These are phyloP conservation scores for Notarius lentiginosus DNA, from an alignment of 2,113 vertebrate species.

Conservation along the genomic window DNA sequence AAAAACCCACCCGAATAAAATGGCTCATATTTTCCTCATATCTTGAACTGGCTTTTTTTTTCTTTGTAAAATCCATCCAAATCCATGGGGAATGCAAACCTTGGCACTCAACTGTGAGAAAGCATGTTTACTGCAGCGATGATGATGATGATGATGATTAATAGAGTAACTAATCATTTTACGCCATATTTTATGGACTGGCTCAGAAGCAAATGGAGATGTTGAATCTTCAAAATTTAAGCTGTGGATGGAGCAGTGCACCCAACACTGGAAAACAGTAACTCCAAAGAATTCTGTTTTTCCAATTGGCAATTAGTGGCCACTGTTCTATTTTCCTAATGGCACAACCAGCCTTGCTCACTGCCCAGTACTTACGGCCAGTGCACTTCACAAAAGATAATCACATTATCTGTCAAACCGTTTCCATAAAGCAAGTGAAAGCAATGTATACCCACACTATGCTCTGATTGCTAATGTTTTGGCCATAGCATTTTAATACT, in stretches of 20 bases:
- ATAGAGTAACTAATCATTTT: not conserved
- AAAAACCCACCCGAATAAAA: not conserved
- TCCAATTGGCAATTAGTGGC: slow-evolving; percentile 32
- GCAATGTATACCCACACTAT: slow-evolving; percentile 58
- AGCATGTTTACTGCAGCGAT: not conserved
- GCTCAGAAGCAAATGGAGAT: slow-evolving; percentile 1
- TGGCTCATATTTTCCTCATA: not conserved
- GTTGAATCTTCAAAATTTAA: slow-evolving; percentile 1
- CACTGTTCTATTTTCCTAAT: slow-evolving; percentile 27
- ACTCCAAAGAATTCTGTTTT: slow-evolving; percentile 34
- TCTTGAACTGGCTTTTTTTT: not conserved
- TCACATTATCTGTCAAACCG: slow-evolving; percentile 59
- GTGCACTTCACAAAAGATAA: slow-evolving; percentile 44
- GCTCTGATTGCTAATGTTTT: slow-evolving; percentile 57
- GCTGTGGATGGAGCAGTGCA: not conserved
- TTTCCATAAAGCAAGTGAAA: slow-evolving; percentile 44
- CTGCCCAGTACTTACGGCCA: slow-evolving; percentile 19
- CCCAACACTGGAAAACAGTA: slow-evolving; percentile 34
- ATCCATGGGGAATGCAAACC: not conserved
- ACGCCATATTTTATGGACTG: slow-evolving; percentile 4
- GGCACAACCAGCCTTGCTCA: slow-evolving; percentile 16
- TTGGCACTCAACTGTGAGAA: not conserved
- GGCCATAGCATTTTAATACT: slow-evolving; percentile 45
- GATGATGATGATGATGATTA: not conserved
- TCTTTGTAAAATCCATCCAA: not conserved